phyloP scores from a whole-genome alignment of 2,888 invertebrate genomes.

The Brachypalpus laphriformis region DNA sequence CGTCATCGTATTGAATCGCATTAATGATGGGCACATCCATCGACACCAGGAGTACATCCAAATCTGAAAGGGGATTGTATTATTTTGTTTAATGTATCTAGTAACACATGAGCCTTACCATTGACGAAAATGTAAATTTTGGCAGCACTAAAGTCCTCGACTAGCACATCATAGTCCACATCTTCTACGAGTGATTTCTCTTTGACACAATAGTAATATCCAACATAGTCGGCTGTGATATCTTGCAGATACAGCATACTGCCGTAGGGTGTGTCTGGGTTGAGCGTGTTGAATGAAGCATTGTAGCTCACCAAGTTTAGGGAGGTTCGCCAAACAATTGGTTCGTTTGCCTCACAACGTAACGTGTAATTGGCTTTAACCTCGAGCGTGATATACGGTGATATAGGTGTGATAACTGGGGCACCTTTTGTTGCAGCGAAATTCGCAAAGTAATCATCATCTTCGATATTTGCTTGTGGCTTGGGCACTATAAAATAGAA shows the following conservation, averaged over 20 bases:
- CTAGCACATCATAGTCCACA: conserved; percentile 79
- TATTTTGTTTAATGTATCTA: conserved; percentile 71
- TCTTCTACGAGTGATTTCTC: conserved; percentile 77
- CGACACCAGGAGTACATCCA: conserved; percentile 82
- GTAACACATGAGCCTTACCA: conserved; percentile 81
- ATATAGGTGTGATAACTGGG: conserved; percentile 81
- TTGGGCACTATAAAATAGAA: conserved; percentile 77
- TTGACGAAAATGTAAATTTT: conserved; percentile 84
- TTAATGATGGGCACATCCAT: conserved; percentile 78
- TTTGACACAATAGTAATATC: conserved; percentile 85
- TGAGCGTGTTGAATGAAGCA: conserved; percentile 73
- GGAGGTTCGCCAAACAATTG: conserved; percentile 81
- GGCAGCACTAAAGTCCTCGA: conserved; percentile 80
- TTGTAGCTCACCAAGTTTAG: neutral
- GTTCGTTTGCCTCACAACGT: conserved; percentile 83
- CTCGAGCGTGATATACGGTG: conserved; percentile 79
- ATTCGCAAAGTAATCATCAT: conserved; percentile 75
- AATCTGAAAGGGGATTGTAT: conserved; percentile 81
- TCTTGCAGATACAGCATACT: conserved; percentile 83
- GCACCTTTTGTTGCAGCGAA: conserved; percentile 79
- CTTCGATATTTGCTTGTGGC: conserved; percentile 74
- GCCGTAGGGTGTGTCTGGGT: conserved; percentile 80
- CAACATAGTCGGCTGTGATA: conserved; percentile 83
- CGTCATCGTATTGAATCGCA: conserved; percentile 82
- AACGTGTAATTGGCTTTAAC: conserved; percentile 80